Conservation (phyloP, 2,113 vertebrate genomes). For the Mungos mungo region DNA sequence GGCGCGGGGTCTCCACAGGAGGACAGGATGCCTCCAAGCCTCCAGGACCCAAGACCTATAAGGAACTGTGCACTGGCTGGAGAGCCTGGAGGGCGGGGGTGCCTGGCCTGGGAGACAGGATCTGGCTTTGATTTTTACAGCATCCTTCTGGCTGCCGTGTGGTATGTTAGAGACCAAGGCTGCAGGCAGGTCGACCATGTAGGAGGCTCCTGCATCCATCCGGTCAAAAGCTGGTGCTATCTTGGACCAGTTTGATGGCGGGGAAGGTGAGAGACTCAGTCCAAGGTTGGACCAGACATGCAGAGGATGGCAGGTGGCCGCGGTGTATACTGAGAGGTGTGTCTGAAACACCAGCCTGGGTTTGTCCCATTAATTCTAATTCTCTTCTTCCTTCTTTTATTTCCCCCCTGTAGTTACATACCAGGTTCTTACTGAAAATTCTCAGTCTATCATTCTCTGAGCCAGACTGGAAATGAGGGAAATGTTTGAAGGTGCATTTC, state of each 20-base stretch:
- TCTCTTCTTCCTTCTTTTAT: neutral
- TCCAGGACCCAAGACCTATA: no score
- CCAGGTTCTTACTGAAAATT: neutral
- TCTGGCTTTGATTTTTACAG: neutral
- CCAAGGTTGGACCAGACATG: neutral
- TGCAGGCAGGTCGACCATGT: fast-evolving
- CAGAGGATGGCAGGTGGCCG: no score
- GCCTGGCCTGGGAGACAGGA: fast-evolving
- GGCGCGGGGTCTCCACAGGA: fast-evolving
- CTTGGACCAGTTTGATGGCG: neutral
- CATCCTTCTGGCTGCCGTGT: neutral
- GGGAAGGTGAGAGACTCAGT: neutral
- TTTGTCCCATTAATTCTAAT: neutral
- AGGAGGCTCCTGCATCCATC: fast-evolving
- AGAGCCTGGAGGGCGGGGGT: fast-evolving
- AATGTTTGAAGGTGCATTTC: neutral
- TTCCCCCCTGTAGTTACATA: neutral
- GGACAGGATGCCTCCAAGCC: fast-evolving
- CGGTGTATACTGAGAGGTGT: fast-evolving
- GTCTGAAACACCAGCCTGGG: neutral
- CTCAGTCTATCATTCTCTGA: neutral
- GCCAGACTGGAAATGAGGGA: neutral
- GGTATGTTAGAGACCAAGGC: neutral
- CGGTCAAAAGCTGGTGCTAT: neutral
- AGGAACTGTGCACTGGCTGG: neutral